Evolutionary conservation across 2,113 vertebrate species (phyloP).

Genomic region (Chaetorhynchus papuensis): DNA sequence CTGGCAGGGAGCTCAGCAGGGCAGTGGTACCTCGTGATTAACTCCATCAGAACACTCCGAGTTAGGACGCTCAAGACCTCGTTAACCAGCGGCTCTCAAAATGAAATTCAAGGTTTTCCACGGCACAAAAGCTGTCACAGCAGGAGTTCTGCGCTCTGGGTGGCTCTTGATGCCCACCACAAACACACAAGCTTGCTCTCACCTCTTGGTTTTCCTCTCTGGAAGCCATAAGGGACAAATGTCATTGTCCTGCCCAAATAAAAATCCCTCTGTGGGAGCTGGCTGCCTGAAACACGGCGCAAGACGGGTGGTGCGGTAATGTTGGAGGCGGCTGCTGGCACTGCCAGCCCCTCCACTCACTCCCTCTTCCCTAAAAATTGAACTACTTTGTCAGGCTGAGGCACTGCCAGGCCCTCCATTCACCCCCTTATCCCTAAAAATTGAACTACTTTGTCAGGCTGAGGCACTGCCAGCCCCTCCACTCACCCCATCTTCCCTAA

Average conservation of each 20-base stretch:
- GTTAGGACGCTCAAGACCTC: neutral
- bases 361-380: neutral
- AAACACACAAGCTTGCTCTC: fast-evolving
- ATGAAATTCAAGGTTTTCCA: neutral
- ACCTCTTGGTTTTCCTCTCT: fast-evolving
- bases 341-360: neutral
- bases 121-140: neutral
- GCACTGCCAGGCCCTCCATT: neutral
- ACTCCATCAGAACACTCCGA: neutral
- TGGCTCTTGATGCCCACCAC: neutral
- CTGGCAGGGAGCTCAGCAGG: constrained; percentile 9
- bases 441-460: neutral
- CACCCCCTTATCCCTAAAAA: neutral
- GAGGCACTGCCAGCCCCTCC: neutral
- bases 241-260: neutral
- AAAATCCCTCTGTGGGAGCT: neutral
- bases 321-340: fast-evolving
- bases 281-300: fast-evolving
- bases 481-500: neutral
- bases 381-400: neutral
- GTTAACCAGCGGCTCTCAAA: neutral
- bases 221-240: neutral
- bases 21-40: neutral
- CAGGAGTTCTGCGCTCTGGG: neutral
- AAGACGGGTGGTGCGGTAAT: fast-evolving